Percentiles rank a stretch among this genome's conserved stretches.
Evolutionary conservation across 2,113 vertebrate species (phyloP).

Genomic region (Lagopus leucura): DNA sequence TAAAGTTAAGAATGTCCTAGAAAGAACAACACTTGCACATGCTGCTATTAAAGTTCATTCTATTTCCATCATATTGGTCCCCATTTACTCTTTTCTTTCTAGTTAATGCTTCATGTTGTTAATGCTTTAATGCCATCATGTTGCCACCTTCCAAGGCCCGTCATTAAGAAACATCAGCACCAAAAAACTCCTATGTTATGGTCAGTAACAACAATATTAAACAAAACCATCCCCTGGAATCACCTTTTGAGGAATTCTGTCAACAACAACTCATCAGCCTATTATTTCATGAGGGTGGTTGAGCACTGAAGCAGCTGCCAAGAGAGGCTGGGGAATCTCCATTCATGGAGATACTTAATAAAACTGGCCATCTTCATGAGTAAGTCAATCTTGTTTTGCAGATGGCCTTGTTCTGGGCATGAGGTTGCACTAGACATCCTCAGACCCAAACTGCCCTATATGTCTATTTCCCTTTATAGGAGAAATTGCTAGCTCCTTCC

Average conservation of each 20-base stretch:
- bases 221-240: not conserved
- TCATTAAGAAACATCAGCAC: not conserved
- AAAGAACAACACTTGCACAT: not conserved
- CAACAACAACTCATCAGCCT: not conserved
- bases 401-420: not conserved
- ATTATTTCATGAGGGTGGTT: not conserved
- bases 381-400: not conserved
- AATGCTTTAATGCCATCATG: not conserved
- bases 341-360: not conserved
- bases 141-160: not conserved
- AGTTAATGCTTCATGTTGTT: not conserved
- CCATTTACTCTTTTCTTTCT: not conserved
- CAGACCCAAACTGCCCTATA: not conserved
- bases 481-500: not conserved
- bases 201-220: not conserved
- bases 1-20: not conserved
- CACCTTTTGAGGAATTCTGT: not conserved
- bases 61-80: not conserved
- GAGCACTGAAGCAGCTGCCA: not conserved
- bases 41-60: not conserved
- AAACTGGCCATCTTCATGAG: not conserved
- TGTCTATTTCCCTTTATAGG: not conserved
- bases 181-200: not conserved
- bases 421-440: not conserved
- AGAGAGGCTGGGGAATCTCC: not conserved